Evolutionary conservation across 2,888 invertebrate genomes (phyloP), one percentile per base, ranked within the genome.

Genomic region (Lissonota sp.): DNA sequence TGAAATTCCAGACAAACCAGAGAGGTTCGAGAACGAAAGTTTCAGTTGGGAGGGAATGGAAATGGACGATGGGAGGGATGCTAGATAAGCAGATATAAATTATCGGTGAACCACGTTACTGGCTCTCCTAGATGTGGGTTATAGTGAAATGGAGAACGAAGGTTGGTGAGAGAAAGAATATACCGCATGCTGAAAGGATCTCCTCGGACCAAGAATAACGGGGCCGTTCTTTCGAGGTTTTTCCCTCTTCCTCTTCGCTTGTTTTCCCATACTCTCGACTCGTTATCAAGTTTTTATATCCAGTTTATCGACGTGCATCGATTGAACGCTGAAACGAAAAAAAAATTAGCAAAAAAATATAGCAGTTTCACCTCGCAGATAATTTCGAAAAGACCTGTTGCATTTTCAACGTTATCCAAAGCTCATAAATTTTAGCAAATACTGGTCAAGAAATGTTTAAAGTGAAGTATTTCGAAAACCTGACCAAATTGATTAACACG

Each of bases 71-170:
- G 49, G 71, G 4, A 58, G 64, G 77, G 64, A 77, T 63, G 77
- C 71, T 64, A 77, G 77, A 77, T 77, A 77, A 77, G 77, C 71
- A 71, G 77, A 77, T 77, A 77, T 71, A 71, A 71, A 77, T 77
- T 77, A 71, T 71, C 66, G 77, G 71, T 26, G 64, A 77, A 71
- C 63, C 58, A 71, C 58, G 46, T 12, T 53, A 42, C 51, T 64
- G 26, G 26, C 58, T 42, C n/a, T 26, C 14, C 6, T 49, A 12
- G 6, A 37, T 69, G 44, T 73, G 37, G 51, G 55, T 57, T 26
- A 12, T 14, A 53, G 40, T 42, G 37, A 8, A 4, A 55, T 49
- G 49, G 39, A 40, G 10, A 62, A 62, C 14, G 6, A 49, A 40
- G 62, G 40, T n/a, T 14, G 16, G 71, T 40, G 71, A 51, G 16